Evolutionary conservation across 2,797 vertebrate species (phyloP).

Genomic region (Clarias laeviceps): DNA sequence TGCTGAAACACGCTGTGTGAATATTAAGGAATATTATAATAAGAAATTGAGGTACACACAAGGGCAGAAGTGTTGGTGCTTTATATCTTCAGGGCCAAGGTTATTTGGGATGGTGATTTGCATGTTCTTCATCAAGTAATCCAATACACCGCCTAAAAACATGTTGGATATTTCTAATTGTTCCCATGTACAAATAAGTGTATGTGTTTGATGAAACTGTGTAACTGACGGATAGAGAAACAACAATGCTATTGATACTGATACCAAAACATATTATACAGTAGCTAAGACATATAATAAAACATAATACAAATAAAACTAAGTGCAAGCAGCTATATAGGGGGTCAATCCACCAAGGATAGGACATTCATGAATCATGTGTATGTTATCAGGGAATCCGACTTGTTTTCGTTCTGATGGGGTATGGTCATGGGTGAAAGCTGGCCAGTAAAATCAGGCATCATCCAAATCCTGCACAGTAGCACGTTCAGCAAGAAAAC

Average conservation of each 20-base stretch:
- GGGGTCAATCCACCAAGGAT: no score
- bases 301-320: not conserved
- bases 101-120: not conserved
- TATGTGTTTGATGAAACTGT: not conserved
- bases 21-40: conserved; percentile 1
- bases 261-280: not conserved
- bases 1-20: conserved; percentile 1
- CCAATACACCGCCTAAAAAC: not conserved
- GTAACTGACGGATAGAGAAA: not conserved
- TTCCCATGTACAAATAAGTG: not conserved
- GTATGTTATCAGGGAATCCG: not conserved
- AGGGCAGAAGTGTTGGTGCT: not conserved
- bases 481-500: no score
- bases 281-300: not conserved
- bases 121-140: not conserved
- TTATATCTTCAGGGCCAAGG: not conserved
- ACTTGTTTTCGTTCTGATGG: not conserved
- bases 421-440: no score
- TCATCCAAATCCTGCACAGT: no score
- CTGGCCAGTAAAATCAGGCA: no score
- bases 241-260: not conserved
- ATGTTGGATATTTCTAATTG: not conserved
- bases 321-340: not conserved
- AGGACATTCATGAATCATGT: not conserved
- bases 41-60: not conserved